Conservation (phyloP, 2,888 invertebrate genomes). For the Argynnis bischoffii region DNA sequence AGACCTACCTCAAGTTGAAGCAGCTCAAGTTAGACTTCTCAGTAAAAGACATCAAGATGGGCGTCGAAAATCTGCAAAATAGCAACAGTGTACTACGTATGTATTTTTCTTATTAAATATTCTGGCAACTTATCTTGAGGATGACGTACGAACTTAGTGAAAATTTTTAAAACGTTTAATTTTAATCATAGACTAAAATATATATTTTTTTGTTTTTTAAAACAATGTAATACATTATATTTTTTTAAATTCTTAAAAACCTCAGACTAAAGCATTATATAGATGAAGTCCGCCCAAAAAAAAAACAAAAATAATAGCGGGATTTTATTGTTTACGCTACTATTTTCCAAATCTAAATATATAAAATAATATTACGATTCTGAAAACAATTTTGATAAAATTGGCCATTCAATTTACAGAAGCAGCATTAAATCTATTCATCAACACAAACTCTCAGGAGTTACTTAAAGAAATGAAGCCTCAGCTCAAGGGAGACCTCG, state of each 20-base stretch:
- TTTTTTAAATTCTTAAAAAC: no score
- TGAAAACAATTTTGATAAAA: no score
- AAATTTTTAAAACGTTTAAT: no score
- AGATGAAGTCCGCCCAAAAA: no score
- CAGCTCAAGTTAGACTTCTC: conserved; percentile 93
- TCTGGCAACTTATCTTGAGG: neutral
- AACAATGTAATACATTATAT: no score
- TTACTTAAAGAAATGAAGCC: conserved; percentile 94
- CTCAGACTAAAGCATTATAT: no score
- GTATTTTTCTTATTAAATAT: conserved; percentile 52
- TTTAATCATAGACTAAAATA: no score
- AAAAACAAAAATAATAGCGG: no score
- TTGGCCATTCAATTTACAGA: conserved; percentile 75
- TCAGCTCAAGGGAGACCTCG: conserved; percentile 88
- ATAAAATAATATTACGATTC: neutral
- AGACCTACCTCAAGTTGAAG: conserved; percentile 86
- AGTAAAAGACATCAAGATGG: conserved; percentile 91
- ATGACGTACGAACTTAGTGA: no score
- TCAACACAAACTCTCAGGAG: conserved; percentile 93
- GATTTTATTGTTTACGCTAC: no score
- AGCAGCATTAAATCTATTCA: conserved; percentile 92
- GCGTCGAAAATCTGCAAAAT: conserved; percentile 91
- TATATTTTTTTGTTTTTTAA: no score
- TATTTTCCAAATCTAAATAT: no score
- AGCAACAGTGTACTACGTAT: conserved; percentile 91